Conservation (phyloP, 2,113 vertebrate species). For the Trinectes maculatus region DNA sequence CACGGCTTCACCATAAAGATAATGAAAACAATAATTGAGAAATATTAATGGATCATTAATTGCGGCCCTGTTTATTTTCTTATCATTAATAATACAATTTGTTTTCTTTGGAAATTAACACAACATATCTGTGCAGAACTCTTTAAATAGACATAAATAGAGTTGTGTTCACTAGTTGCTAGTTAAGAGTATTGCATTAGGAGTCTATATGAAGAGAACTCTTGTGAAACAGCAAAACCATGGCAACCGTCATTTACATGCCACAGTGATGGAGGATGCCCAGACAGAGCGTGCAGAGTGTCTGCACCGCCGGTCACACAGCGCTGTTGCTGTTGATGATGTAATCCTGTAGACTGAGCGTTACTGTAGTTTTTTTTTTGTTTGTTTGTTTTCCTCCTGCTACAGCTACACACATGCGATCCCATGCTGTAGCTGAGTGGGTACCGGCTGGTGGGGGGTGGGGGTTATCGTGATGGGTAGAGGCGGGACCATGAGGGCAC, state of each 20-base stretch:
- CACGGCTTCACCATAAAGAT: background rate
- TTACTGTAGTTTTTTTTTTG: too few species aligned
- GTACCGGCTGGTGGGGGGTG: too few species aligned
- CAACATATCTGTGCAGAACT: too few species aligned
- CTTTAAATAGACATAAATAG: too few species aligned
- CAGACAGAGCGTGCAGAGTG: background rate
- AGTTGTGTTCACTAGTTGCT: background rate
- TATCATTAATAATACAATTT: background rate
- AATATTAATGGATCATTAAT: too few species aligned
- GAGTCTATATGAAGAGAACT: background rate
- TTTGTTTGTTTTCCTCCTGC: too few species aligned
- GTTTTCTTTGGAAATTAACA: background rate
- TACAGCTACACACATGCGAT: background rate
- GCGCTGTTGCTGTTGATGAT: background rate
- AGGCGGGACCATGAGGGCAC: conserved; percentile 37
- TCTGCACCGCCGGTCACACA: background rate
- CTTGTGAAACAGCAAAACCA: background rate
- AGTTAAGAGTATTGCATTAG: background rate
- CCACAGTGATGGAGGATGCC: conserved; percentile 11
- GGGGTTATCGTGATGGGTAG: too few species aligned
- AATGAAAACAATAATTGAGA: too few species aligned
- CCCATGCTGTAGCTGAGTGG: background rate
- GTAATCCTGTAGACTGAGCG: too few species aligned
- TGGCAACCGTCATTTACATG: conserved; percentile 16
- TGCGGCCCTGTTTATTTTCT: too few species aligned